Evolutionary conservation across 2,113 vertebrate genomes (phyloP).

Genomic region (Calyptomena viridis): DNA sequence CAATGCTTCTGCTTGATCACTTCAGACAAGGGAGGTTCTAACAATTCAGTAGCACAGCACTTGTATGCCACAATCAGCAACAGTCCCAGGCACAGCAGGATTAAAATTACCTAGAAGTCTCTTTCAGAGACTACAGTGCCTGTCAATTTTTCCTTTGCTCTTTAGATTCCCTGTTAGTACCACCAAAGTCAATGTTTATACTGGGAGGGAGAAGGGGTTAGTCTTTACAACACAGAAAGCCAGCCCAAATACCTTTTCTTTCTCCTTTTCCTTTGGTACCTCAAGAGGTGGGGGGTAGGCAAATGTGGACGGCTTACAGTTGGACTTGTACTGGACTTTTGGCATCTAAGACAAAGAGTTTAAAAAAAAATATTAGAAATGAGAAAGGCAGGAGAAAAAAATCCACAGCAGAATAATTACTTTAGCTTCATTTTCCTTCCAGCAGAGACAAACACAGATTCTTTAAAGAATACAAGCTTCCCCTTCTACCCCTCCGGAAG

Average conservation of each 20-base stretch:
- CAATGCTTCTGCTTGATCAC: not conserved
- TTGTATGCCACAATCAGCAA: not conserved
- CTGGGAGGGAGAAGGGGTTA: not conserved
- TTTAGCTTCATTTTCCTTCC: conserved; percentile 47
- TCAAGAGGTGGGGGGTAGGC: conserved; percentile 97
- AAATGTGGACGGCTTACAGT: conserved; percentile 98
- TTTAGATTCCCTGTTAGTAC: not conserved
- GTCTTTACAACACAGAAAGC: not conserved
- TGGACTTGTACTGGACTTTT: conserved; percentile 98
- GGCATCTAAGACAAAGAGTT: conserved; percentile 86
- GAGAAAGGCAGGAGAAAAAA: not conserved
- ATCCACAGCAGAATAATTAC: conserved; percentile 13
- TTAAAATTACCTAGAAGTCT: conserved; percentile 14
- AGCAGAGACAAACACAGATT: conserved; percentile 45
- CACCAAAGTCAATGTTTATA: conserved; percentile 4
- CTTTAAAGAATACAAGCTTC: conserved; percentile 33
- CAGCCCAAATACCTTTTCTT: conserved; percentile 88
- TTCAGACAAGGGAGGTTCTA: not conserved
- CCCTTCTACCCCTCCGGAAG: conserved; percentile 43
- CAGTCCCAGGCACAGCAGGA: not conserved
- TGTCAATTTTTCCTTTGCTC: not conserved
- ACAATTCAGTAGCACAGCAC: not conserved
- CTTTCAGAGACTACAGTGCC: not conserved
- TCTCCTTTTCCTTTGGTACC: conserved; percentile 98
- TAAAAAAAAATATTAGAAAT: not conserved